Evolutionary conservation across 2,888 invertebrate species (phyloP), one percentile per base, ranked within the genome.

Genomic region (Iphiclides podalirius): DNA sequence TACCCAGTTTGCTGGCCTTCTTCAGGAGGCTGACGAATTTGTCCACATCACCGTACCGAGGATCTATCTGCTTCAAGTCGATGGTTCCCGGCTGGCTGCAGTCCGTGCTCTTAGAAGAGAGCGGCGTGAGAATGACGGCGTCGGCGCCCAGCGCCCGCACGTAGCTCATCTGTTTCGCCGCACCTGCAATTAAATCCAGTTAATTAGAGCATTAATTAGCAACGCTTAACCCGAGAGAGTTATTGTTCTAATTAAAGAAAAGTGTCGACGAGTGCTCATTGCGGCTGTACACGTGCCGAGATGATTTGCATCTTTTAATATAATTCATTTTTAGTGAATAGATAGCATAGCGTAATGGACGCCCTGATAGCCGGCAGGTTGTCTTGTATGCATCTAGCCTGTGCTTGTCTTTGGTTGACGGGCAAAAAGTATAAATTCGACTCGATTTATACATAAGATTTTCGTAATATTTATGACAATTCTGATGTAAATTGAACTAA

Each of bases 1-100:
- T 61, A 86, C 86, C 83, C 40, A 85, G 57, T 64, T 79, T 84
- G 34, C 74, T 79, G 1, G 93, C 90, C 55, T 89, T 87, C 1
- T 70, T 70, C 0, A 93, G 61, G 0, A 95, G 66, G 0, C 65
- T 65, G 2, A 79, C 79, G 39, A 96, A 93, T 63, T 93, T 92
- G 0, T 81, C 82, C 52, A 93, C 61, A 0, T 88, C 92, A 0
- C 97, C 96, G 66, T 93, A 96, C 31, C 91, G 85, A 0, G 90
- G 80, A 59, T 96, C 93, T 35, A 97, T 90, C 11, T 90, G 90
- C 0, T 67, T 86, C 64, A 93, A 94, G 71, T 96, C 90, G 0
- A 92, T 78, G 23, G 94, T 91, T 46, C 97, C 97, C 55, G 96
- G 96, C 1, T 93, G 94, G 67, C 92, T 91, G 72, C 97, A 97